These are phyloP conservation scores for Lycopodina hypogea DNA, from an alignment of 37 sponge, comb jelly and placozoan genomes.

Conservation along the genomic window DNA sequence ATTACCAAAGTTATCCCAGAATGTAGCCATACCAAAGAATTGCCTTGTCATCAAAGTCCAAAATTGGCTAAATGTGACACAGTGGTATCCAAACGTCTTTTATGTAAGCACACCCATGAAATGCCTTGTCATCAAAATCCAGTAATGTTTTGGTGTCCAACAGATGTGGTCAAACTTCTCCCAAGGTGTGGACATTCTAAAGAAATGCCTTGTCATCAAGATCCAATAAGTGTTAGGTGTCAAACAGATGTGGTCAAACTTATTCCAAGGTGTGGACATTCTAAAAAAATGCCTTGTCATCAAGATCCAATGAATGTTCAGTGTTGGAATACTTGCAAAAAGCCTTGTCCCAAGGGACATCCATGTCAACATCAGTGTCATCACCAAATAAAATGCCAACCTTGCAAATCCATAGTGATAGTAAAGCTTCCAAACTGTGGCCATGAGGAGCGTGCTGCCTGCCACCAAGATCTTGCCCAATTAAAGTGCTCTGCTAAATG, in stretches of 20 bases:
- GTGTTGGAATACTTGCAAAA: conserved; percentile 6
- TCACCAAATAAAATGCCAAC: conserved; percentile 4
- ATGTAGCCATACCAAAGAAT: conserved; percentile 38
- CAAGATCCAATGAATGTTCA: neutral
- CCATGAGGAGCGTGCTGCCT: conserved; percentile 15
- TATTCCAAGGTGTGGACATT: conserved; percentile 20
- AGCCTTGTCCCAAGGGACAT: conserved; percentile 37
- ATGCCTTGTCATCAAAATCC: conserved; percentile 54
- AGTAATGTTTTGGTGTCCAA: conserved; percentile 15
- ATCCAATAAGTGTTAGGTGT: conserved; percentile 18
- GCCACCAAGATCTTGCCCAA: neutral
- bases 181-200: conserved; percentile 4
- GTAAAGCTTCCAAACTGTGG: conserved; percentile 34
- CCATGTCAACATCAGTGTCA: conserved; percentile 23
- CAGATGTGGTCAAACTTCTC: conserved; percentile 32
- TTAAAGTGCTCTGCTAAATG: neutral
- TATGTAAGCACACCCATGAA: conserved; percentile 40
- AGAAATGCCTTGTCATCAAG: neutral
- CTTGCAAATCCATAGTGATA: neutral
- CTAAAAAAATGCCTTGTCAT: neutral
- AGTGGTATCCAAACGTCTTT: conserved; percentile 30
- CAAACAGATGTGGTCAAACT: conserved; percentile 27
- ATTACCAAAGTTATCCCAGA: conserved; percentile 29
- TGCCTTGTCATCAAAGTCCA: neutral
- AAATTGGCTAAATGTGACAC: neutral